Evolutionary conservation across 2,888 invertebrate genomes (phyloP).

Genomic region (Latrodectus elegans): DNA sequence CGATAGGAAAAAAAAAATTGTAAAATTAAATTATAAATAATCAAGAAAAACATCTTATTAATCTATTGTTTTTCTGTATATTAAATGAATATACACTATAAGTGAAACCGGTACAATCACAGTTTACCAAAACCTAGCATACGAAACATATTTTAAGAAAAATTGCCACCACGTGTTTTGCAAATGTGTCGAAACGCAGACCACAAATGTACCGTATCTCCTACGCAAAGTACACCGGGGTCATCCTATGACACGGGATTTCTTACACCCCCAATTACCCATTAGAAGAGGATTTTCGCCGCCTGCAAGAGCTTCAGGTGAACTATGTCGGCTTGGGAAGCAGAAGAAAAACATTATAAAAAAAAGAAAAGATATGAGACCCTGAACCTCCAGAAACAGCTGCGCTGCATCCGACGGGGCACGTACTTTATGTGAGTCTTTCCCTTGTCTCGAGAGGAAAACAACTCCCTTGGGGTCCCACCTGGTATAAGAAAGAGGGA

Average conservation of each 20-base stretch:
- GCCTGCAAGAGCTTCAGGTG: neutral
- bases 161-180: no score
- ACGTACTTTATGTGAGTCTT: neutral
- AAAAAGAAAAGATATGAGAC: neutral
- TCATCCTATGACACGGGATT: neutral
- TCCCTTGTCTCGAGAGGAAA: neutral
- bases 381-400: neutral
- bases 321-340: neutral
- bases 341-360: neutral
- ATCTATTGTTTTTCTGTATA: no score
- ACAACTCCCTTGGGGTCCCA: conserved; percentile 1
- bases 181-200: no score
- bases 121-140: no score
- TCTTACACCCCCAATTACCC: neutral
- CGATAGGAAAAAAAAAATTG: no score
- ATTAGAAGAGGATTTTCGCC: neutral
- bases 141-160: no score
- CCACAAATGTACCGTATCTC: neutral
- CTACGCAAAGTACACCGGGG: neutral
- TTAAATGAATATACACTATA: no score
- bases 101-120: no score
- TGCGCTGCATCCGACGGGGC: neutral
- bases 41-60: no score
- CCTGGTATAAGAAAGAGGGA: conserved; percentile 5
- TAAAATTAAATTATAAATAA: no score